Evolutionary conservation across 2,797 vertebrate genomes (phyloP).

Genomic region (Lithobates sylvaticus): DNA sequence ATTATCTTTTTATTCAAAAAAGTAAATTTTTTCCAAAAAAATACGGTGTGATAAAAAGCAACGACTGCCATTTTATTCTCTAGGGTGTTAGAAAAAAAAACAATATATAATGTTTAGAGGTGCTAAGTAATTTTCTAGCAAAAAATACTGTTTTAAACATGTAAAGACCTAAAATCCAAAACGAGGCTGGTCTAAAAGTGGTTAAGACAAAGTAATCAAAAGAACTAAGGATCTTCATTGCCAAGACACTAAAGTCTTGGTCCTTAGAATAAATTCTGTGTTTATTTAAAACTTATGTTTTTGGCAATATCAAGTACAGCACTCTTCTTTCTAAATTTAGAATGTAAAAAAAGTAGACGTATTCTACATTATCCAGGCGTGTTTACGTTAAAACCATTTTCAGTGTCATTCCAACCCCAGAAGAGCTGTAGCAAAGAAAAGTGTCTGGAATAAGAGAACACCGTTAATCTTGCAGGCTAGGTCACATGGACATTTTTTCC

Average conservation of each 20-base stretch:
- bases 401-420: not conserved
- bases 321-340: conserved; percentile 2
- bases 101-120: no score
- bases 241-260: not conserved
- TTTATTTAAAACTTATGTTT: not conserved
- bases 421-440: not conserved
- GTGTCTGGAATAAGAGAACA: not conserved
- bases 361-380: conserved; percentile 1
- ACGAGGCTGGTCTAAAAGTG: no score
- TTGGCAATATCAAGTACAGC: not conserved
- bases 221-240: not conserved
- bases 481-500: not conserved
- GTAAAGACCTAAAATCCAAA: no score
- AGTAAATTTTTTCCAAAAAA: no score
- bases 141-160: no score
- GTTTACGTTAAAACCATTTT: conserved; percentile 8
- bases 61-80: no score
- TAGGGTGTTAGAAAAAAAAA: no score
- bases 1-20: no score
- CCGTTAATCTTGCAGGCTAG: not conserved
- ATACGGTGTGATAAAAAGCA: no score
- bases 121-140: no score
- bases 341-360: not conserved
- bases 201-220: not conserved
- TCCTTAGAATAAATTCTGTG: not conserved